A percentile compares a stretch with the other conserved stretches of the same genome.
phyloP scores from a whole-genome alignment of 2,113 vertebrate genomes.

The Microcebus lehilahytsara region DNA sequence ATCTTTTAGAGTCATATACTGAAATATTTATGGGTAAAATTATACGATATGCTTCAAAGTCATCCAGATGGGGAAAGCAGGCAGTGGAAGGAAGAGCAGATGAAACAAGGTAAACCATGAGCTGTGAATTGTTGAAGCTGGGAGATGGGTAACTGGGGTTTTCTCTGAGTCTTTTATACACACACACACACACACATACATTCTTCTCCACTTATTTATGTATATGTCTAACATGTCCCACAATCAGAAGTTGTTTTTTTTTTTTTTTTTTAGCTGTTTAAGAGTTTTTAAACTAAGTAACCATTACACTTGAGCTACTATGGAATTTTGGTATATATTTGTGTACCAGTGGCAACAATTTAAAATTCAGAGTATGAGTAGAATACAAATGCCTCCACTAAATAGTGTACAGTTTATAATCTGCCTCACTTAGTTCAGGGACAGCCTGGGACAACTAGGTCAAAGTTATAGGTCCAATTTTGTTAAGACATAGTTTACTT shows the following conservation, averaged over 20 bases:
- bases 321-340: neutral
- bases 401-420: neutral
- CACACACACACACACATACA: neutral
- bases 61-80: neutral
- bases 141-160: neutral
- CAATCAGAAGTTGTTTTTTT: neutral
- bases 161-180: neutral
- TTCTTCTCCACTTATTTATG: neutral
- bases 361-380: neutral
- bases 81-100: neutral
- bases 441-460: neutral
- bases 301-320: neutral
- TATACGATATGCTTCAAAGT: neutral
- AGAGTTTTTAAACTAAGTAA: neutral
- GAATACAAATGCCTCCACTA: neutral
- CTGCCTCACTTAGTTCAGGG: neutral
- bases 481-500: neutral
- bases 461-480: neutral
- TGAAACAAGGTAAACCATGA: neutral
- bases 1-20: neutral
- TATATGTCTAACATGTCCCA: neutral
- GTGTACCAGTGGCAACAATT: neutral
- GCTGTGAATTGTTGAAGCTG: neutral
- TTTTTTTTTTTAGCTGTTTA: neutral
- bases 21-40: neutral